Percentiles rank a stretch among this genome's conserved stretches.
Evolutionary conservation across 2,888 invertebrate species (phyloP).

Genomic region (Trissolcus japonicus): DNA sequence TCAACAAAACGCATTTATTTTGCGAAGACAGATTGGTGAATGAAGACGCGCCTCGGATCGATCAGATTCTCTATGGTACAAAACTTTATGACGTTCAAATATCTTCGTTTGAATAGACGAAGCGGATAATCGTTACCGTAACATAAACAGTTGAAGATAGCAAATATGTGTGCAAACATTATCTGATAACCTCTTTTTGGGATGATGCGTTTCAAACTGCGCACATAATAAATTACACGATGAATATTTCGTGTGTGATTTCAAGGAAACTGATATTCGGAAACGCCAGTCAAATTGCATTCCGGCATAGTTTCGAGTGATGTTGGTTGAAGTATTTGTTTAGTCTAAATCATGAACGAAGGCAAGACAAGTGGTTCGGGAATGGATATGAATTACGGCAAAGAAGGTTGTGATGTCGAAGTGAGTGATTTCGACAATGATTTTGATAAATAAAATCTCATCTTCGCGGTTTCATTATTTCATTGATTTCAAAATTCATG

Average conservation of each 20-base stretch:
- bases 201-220: slow-evolving; percentile 12
- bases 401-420: slow-evolving; percentile 5
- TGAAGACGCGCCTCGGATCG: slow-evolving; percentile 40
- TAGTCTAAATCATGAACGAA: slow-evolving; percentile 7
- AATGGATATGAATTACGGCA: neutral
- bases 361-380: neutral
- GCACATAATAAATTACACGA: slow-evolving; percentile 12
- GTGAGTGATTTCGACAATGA: neutral
- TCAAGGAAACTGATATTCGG: neutral
- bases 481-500: neutral
- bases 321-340: neutral
- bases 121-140: slow-evolving; percentile 39
- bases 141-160: slow-evolving; percentile 38
- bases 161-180: slow-evolving; percentile 30
- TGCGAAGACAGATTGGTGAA: slow-evolving; percentile 29
- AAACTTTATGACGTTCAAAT: slow-evolving; percentile 47
- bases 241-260: slow-evolving; percentile 11
- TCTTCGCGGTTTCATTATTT: neutral
- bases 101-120: slow-evolving; percentile 40
- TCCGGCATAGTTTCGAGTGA: neutral
- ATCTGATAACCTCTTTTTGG: slow-evolving; percentile 32
- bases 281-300: neutral
- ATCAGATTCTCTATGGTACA: slow-evolving; percentile 29
- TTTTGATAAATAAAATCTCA: neutral
- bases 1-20: slow-evolving; percentile 49